These are phyloP conservation scores for Andrena camellia DNA, from an alignment of 2,888 invertebrate genomes.

Conservation along the genomic window DNA sequence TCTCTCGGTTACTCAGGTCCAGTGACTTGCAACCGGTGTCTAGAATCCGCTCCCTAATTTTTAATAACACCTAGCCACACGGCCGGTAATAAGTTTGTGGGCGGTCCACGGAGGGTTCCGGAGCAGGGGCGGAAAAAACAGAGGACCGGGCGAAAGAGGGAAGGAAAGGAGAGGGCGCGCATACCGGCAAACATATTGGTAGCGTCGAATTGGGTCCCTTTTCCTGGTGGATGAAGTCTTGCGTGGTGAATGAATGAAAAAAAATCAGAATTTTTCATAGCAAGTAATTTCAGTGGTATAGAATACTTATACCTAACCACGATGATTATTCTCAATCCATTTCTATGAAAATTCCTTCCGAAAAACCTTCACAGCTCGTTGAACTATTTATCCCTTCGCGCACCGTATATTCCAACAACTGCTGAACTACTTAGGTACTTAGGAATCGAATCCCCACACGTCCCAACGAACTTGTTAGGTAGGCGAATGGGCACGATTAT, in stretches of 20 bases:
- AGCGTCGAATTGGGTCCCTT: conserved; percentile 28
- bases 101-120: conserved; percentile 50
- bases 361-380: too few relatives aligned
- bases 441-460: too few relatives aligned
- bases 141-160: conserved; percentile 12
- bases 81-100: conserved; percentile 63
- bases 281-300: too few relatives aligned
- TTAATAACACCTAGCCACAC: conserved; percentile 71
- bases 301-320: too few relatives aligned
- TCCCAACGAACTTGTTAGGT: too few relatives aligned
- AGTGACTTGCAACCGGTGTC: conserved; percentile 77
- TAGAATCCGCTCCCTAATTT: conserved; percentile 71
- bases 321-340: too few relatives aligned
- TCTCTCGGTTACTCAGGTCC: conserved; percentile 74
- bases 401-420: too few relatives aligned
- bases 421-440: too few relatives aligned
- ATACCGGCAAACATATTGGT: conserved; percentile 54
- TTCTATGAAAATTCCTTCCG: too few relatives aligned
- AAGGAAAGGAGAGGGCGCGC: conserved; percentile 11
- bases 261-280: background rate
- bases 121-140: conserved; percentile 63
- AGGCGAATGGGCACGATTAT: too few relatives aligned
- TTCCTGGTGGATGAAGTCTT: conserved; percentile 6
- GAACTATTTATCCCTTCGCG: too few relatives aligned
- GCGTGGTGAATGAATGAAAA: background rate